A percentile compares a stretch with the other conserved stretches of the same genome.
These are phyloP conservation scores for Myiozetetes cayanensis DNA, from an alignment of 2,113 vertebrate species.

Conservation along the genomic window DNA sequence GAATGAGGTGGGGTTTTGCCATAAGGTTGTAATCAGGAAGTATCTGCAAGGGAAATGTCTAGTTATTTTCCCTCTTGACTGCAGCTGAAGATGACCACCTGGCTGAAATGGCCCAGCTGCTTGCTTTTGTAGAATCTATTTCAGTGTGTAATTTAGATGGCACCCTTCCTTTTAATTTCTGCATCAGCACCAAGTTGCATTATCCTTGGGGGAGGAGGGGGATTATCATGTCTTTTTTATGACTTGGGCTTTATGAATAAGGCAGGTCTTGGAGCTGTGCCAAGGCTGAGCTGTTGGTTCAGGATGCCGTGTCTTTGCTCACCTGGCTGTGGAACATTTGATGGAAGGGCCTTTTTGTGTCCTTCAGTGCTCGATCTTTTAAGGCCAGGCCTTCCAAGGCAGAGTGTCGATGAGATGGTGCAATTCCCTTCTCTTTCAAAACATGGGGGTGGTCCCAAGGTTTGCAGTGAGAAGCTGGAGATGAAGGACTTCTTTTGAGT, in stretches of 20 bases:
- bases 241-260: background rate
- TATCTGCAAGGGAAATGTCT: background rate
- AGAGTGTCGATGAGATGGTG: background rate
- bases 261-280: background rate
- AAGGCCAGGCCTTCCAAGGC: background rate
- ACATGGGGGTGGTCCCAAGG: background rate
- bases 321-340: background rate
- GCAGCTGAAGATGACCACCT: conserved; percentile 39
- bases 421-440: background rate
- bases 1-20: background rate
- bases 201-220: background rate
- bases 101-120: conserved; percentile 46
- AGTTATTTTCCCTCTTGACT: conserved; percentile 22
- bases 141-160: background rate
- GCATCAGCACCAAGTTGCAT: background rate
- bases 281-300: background rate
- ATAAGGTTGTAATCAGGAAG: conserved; percentile 24
- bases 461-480: background rate
- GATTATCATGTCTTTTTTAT: background rate
- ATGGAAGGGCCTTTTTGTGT: background rate
- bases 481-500: background rate
- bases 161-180: conserved; percentile 18
- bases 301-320: background rate
- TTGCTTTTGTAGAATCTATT: conserved; percentile 17
- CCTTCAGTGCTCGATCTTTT: background rate